Evolutionary conservation across 2,113 vertebrate genomes (phyloP).

Genomic region (Gymnocephalus cernua): DNA sequence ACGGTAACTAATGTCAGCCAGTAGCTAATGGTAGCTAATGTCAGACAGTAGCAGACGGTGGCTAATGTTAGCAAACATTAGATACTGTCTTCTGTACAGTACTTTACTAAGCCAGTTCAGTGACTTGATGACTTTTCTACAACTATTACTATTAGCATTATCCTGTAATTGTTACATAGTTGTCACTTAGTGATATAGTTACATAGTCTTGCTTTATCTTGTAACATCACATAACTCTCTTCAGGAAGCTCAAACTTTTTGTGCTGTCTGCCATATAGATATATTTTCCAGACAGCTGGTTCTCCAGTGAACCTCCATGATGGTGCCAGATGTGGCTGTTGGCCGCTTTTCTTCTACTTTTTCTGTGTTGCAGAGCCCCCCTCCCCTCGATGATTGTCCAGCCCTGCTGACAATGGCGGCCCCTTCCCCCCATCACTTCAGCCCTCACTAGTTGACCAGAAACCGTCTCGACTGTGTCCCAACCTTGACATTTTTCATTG

Average conservation of each 20-base stretch:
- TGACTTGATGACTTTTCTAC: background rate
- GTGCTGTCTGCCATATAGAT: constrained; percentile 4
- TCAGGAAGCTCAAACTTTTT: background rate
- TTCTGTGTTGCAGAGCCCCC: background rate
- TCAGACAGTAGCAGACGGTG: background rate
- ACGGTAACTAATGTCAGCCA: background rate
- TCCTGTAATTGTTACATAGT: background rate
- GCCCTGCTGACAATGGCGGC: background rate
- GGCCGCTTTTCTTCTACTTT: constrained; percentile 4
- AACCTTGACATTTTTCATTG: background rate
- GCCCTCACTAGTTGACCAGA: background rate
- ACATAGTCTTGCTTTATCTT: constrained; percentile 17
- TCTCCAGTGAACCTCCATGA: constrained; percentile 37
- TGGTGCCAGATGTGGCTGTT: constrained; percentile 51
- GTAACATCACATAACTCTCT: constrained; percentile 5
- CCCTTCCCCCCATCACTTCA: background rate
- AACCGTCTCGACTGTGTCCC: constrained; percentile 3
- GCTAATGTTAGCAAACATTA: background rate
- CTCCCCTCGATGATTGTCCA: constrained; percentile 5
- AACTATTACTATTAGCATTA: background rate
- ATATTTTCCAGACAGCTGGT: constrained; percentile 29
- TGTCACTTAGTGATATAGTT: background rate
- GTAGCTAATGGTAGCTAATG: background rate
- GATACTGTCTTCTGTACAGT: background rate
- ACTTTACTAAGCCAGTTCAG: background rate